These are phyloP conservation scores for Liasis olivaceus DNA, from an alignment of 2,797 vertebrate species.

Conservation along the genomic window DNA sequence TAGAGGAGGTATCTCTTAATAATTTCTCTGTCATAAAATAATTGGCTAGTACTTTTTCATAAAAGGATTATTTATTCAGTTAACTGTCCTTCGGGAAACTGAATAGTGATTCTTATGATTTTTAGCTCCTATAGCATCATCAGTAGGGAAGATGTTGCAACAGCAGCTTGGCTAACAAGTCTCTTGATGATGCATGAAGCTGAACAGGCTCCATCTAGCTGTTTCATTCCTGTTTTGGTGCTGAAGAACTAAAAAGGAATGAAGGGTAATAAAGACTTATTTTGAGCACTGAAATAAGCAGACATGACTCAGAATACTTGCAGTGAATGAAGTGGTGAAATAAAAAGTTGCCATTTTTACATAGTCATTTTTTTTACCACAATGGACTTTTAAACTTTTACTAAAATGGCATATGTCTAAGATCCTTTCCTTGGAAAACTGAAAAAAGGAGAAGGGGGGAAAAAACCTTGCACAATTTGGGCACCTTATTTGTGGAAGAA, in stretches of 20 bases:
- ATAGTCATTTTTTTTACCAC: slow-evolving; percentile 66
- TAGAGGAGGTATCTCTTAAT: slow-evolving; percentile 21
- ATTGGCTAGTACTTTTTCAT: slow-evolving; percentile 11
- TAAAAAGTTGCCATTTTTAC: slow-evolving; percentile 72
- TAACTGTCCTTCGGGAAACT: slow-evolving; percentile 15
- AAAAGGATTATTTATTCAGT: slow-evolving; percentile 32
- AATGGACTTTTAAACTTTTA: slow-evolving; percentile 67
- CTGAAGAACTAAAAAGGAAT: slow-evolving; percentile 51
- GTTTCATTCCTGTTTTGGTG: slow-evolving; percentile 46
- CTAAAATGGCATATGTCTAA: slow-evolving; percentile 62
- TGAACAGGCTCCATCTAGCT: slow-evolving; percentile 29
- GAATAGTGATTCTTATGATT: slow-evolving; percentile 1
- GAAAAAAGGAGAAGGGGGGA: slow-evolving; percentile 23
- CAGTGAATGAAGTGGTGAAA: slow-evolving; percentile 66
- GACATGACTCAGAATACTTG: slow-evolving; percentile 72
- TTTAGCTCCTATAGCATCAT: slow-evolving; percentile 4
- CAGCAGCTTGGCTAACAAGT: neutral
- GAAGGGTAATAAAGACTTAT: slow-evolving; percentile 68
- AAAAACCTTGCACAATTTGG: slow-evolving; percentile 33
- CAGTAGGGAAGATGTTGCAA: slow-evolving; percentile 8
- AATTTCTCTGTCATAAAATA: slow-evolving; percentile 41
- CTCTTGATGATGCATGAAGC: neutral
- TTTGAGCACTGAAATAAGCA: slow-evolving; percentile 69
- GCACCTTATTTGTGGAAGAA: slow-evolving; percentile 27
- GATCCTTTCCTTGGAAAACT: slow-evolving; percentile 55